Conservation (phyloP, 2,888 invertebrate genomes). For the Synergus laeviventris region DNA sequence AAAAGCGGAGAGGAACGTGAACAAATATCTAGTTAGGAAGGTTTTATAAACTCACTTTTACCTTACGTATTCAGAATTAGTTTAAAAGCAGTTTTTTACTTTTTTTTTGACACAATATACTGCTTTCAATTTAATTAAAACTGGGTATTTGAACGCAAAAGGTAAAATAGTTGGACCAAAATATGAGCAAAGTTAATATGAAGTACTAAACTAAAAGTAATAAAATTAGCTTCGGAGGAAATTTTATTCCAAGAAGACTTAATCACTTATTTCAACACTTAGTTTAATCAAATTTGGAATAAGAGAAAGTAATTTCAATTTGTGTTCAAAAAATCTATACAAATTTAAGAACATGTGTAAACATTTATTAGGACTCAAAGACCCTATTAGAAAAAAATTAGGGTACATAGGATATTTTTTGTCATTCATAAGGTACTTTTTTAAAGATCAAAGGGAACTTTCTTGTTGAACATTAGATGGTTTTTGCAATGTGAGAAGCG, state of each 20-base stretch:
- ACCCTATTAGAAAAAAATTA: too few relatives aligned
- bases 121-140: slow-evolving; percentile 7
- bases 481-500: too few relatives aligned
- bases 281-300: too few relatives aligned
- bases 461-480: too few relatives aligned
- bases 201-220: background rate
- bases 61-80: background rate
- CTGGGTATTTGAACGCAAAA: background rate
- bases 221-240: background rate
- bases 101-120: background rate
- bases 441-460: too few relatives aligned
- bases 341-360: too few relatives aligned
- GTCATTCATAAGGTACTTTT: too few relatives aligned
- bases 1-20: background rate
- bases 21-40: slow-evolving; percentile 13
- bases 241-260: background rate
- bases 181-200: slow-evolving; percentile 2
- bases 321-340: too few relatives aligned
- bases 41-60: background rate
- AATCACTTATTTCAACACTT: background rate
- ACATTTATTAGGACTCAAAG: too few relatives aligned
- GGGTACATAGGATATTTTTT: too few relatives aligned
- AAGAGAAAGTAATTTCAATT: too few relatives aligned
- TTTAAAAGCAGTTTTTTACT: background rate
- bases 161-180: background rate